phyloP scores from a whole-genome alignment of 2,888 invertebrate species.

The Thecophora atra region DNA sequence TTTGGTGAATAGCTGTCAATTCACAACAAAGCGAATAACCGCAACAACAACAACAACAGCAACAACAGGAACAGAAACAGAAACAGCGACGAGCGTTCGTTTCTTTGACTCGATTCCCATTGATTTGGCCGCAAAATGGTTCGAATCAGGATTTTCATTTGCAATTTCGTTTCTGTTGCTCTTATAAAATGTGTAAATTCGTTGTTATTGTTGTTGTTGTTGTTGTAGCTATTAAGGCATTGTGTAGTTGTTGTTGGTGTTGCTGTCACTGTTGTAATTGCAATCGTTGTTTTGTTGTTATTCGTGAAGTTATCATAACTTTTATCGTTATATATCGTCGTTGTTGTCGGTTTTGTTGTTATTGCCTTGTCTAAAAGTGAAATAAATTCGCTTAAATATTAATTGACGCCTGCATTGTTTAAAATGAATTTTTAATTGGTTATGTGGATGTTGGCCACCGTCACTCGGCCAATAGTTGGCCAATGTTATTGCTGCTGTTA shows the following conservation, averaged over 20 bases:
- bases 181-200: background rate
- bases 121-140: too few species aligned
- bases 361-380: background rate
- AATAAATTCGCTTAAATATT: constrained; percentile 16
- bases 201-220: background rate
- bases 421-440: constrained; percentile 33
- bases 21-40: background rate
- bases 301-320: background rate
- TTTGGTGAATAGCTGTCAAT: background rate
- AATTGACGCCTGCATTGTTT: constrained; percentile 7
- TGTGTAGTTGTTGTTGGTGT: background rate
- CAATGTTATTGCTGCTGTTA: constrained; percentile 5
- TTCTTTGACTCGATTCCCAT: too few species aligned
- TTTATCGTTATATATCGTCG: background rate
- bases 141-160: too few species aligned
- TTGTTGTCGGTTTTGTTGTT: background rate
- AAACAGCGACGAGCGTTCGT: too few species aligned
- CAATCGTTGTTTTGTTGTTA: constrained; percentile 2
- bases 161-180: background rate
- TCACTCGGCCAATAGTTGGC: constrained; percentile 6
- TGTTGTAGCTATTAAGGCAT: background rate
- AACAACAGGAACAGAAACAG: too few species aligned
- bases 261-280: constrained; percentile 6
- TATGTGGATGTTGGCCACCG: constrained; percentile 6
- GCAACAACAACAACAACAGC: too few species aligned